A percentile compares a stretch with the other conserved stretches of the same genome.
phyloP scores from a whole-genome alignment of 2,888 invertebrate genomes.

The Lysandra bellargus region DNA sequence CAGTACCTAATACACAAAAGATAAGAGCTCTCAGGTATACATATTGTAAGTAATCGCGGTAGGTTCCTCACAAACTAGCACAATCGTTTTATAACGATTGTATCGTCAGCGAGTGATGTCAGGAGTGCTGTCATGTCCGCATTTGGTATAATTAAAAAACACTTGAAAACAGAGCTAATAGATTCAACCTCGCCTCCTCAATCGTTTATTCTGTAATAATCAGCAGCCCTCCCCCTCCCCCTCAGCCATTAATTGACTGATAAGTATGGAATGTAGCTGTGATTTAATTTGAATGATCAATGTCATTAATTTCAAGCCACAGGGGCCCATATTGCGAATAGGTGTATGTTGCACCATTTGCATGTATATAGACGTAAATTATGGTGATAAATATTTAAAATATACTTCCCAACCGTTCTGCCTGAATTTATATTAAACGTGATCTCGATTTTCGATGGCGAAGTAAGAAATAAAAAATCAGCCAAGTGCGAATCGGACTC shows the following conservation, averaged over 20 bases:
- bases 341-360: no score
- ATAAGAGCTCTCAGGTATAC: neutral
- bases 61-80: neutral
- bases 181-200: constrained; percentile 23
- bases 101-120: constrained; percentile 1
- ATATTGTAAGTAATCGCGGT: no score
- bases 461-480: no score
- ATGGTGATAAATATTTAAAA: no score
- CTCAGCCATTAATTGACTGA: neutral
- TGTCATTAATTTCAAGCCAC: no score
- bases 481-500: no score
- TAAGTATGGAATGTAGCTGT: neutral
- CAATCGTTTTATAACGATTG: neutral
- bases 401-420: no score
- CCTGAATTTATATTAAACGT: no score
- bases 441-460: no score
- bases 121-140: neutral
- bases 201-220: constrained; percentile 28
- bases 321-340: no score
- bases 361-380: no score
- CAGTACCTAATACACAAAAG: neutral
- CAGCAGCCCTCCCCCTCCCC: neutral
- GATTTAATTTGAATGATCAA: neutral
- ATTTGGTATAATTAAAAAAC: constrained; percentile 3
- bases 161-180: constrained; percentile 21